Evolutionary conservation across 2,797 vertebrate species (phyloP), one percentile per base, ranked within the genome.

Genomic region (Percopsis omiscomaycus): DNA sequence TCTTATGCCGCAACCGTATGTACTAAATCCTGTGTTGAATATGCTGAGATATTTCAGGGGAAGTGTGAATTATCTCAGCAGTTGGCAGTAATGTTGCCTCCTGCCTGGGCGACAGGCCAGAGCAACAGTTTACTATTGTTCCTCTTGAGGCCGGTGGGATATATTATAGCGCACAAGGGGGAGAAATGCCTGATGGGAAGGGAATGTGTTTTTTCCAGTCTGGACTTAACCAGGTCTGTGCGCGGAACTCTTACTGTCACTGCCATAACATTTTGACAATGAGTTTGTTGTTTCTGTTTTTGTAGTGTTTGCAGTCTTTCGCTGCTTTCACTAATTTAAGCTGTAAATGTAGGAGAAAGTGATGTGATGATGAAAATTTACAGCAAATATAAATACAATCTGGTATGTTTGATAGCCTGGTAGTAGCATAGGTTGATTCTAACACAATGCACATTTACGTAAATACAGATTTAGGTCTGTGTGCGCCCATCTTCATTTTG

Each of bases 11-110:
- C 58, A 73, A 64, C 75, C 71, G 45, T 0, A 1, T 71, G 70
- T 66, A 77, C 72, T 85, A 84, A 88, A 80, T 83, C 81, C 77
- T 61, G 53, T 64, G 66, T 27, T 28, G 66, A 71, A 71, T 68
- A 30, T 27, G 52, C 42, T 52, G 79, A 81, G 78, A 76, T 80
- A 72, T 86, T 81, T 83, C 68, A 66, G 48, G 59, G 48, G 69
- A 70, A 75, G 66, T 50, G 1, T 59, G 79, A 69, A 70, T 79
- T 78, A 75, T 81, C 78, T 83, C 28, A 3, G 59, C 60, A 64
- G 71, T 69, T 80, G 79, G 76, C 78, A 74, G n/a, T 13, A 22
- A 61, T 69, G 62, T 58, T 53, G 54, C 64, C 75, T 75, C 63
- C 73, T 73, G 68, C 51, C 75, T 59, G 77, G 83, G 83, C 80